phyloP scores from a whole-genome alignment of 2,797 vertebrate genomes.

The Gymnodraco acuticeps region DNA sequence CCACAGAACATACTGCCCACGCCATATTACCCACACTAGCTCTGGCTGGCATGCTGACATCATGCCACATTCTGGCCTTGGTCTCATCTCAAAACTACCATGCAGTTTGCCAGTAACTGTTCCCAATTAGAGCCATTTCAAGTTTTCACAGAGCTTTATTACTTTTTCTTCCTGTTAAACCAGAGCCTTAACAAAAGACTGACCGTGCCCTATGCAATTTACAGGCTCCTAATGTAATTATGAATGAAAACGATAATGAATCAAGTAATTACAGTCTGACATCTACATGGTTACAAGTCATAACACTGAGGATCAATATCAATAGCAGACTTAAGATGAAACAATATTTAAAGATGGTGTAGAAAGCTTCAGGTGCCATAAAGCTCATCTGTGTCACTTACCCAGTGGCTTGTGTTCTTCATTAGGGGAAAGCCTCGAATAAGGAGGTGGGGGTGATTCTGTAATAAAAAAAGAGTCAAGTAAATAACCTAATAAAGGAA shows the following conservation, averaged over 20 bases:
- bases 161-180: slow-evolving; percentile 70
- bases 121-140: slow-evolving; percentile 93
- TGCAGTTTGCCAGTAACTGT: slow-evolving; percentile 87
- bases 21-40: slow-evolving; percentile 70
- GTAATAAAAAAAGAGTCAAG: slow-evolving; percentile 81
- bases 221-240: neutral
- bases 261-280: neutral
- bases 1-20: slow-evolving; percentile 53
- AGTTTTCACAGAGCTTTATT: slow-evolving; percentile 91
- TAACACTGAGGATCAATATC: slow-evolving; percentile 2
- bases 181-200: slow-evolving; percentile 27
- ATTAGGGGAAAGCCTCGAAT: slow-evolving; percentile 93
- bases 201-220: slow-evolving; percentile 16
- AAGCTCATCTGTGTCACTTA: slow-evolving; percentile 77
- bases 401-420: slow-evolving; percentile 97
- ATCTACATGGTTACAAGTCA: slow-evolving; percentile 2
- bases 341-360: slow-evolving; percentile 10
- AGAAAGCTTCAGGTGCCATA: neutral
- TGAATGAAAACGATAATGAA: slow-evolving; percentile 11
- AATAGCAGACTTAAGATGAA: slow-evolving; percentile 5
- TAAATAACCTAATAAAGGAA: slow-evolving; percentile 43
- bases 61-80: slow-evolving; percentile 83
- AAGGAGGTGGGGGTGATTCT: slow-evolving; percentile 99
- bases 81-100: slow-evolving; percentile 86
- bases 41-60: slow-evolving; percentile 87